These are phyloP conservation scores for Hyalella azteca DNA, from an alignment of 2,888 invertebrate genomes.

Conservation along the genomic window DNA sequence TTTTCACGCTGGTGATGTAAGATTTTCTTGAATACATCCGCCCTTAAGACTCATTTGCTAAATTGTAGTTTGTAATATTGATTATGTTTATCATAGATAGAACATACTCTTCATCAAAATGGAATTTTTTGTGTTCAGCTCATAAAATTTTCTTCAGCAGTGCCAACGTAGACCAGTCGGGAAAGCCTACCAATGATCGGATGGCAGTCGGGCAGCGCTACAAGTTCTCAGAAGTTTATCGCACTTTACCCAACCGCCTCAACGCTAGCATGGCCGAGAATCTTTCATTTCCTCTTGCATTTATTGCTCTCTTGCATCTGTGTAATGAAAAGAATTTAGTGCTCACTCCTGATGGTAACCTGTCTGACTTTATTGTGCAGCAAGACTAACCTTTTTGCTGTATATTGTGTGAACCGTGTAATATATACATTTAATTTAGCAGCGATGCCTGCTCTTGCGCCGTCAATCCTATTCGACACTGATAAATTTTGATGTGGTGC, in stretches of 20 bases:
- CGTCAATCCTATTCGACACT: no score
- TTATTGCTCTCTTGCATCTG: conserved; percentile 81
- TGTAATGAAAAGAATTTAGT: conserved; percentile 78
- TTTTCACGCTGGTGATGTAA: no score
- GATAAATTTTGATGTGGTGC: no score
- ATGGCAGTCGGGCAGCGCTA: conserved; percentile 38
- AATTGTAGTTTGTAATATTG: no score
- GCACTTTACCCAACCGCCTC: conserved; percentile 68
- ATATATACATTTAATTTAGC: no score
- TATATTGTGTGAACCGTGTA: no score
- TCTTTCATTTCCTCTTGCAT: conserved; percentile 77
- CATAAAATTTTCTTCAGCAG: background rate
- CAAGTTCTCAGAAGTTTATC: conserved; percentile 69
- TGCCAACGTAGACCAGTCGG: background rate
- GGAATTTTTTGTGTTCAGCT: no score
- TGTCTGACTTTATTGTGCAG: conserved; percentile 53
- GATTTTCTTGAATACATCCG: no score
- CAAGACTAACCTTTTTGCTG: conserved; percentile 48
- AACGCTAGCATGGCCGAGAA: conserved; percentile 73
- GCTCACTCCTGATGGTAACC: conserved; percentile 41
- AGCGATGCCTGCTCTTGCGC: no score
- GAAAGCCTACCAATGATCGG: background rate
- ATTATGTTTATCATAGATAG: no score
- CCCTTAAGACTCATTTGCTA: no score
- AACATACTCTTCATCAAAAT: no score